Percentiles rank a stretch among this genome's conserved stretches.
Conservation (phyloP, 2,797 vertebrate genomes). For the Anolis apletophallus region DNA sequence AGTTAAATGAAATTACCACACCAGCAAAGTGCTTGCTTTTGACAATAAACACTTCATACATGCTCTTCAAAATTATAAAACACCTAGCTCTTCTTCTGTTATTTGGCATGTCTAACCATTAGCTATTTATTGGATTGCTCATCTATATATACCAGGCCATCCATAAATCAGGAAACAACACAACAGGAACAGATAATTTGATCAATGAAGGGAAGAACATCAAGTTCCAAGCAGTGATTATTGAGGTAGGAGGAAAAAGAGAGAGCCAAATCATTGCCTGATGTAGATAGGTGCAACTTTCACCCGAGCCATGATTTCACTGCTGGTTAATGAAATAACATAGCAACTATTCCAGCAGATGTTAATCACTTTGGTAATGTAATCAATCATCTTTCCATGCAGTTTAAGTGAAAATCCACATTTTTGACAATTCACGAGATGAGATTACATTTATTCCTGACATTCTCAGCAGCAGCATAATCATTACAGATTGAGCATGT, state of each 20-base stretch:
- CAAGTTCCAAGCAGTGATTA: constrained; percentile 16
- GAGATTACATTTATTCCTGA: background rate
- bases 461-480: background rate
- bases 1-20: constrained; percentile 19
- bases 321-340: no score
- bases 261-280: background rate
- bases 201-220: constrained; percentile 35
- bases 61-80: constrained; percentile 1
- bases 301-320: no score
- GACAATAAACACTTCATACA: background rate
- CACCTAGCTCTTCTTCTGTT: background rate
- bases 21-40: background rate
- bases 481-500: no score
- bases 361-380: background rate
- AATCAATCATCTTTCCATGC: background rate
- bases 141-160: background rate
- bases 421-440: background rate
- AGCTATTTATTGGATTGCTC: background rate
- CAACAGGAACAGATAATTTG: constrained; percentile 24
- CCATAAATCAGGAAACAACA: constrained; percentile 31
- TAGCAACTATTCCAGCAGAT: background rate
- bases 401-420: background rate
- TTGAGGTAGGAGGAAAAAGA: background rate
- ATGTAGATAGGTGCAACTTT: background rate
- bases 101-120: background rate